phyloP scores from a whole-genome alignment of 1,140 invertebrate species.

The Dufourea novaeangliae region DNA sequence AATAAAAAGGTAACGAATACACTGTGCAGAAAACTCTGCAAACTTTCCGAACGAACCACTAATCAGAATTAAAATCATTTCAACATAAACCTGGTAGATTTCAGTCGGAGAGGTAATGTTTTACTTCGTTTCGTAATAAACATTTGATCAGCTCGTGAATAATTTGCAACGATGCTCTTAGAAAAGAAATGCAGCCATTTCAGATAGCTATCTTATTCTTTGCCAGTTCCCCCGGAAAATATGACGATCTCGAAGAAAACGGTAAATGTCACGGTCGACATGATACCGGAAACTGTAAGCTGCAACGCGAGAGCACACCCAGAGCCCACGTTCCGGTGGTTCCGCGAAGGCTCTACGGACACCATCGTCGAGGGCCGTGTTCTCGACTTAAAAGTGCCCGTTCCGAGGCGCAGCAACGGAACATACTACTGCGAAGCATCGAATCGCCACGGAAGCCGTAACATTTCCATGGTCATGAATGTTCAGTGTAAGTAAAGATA shows the following conservation, averaged over 20 bases:
- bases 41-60: too few species aligned
- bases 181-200: not conserved
- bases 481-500: constrained; percentile 88
- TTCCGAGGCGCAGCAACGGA: constrained; percentile 85
- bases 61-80: too few species aligned
- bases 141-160: not conserved
- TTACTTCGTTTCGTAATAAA: not conserved
- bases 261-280: constrained; percentile 89
- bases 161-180: not conserved
- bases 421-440: constrained; percentile 89
- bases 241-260: constrained; percentile 87
- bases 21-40: too few species aligned
- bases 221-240: constrained; percentile 92
- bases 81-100: too few species aligned
- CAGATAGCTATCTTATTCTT: constrained; percentile 38
- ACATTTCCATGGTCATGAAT: constrained; percentile 86
- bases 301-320: constrained; percentile 90
- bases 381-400: constrained; percentile 83
- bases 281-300: constrained; percentile 87
- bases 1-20: too few species aligned
- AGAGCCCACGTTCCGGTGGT: constrained; percentile 87
- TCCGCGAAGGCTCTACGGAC: constrained; percentile 81
- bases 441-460: constrained; percentile 88
- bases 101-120: not conserved
- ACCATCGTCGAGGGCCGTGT: constrained; percentile 81